A percentile compares a stretch with the other conserved stretches of the same genome.
Conservation (phyloP, 2,113 vertebrate species). For the Erythrolamprus reginae region DNA sequence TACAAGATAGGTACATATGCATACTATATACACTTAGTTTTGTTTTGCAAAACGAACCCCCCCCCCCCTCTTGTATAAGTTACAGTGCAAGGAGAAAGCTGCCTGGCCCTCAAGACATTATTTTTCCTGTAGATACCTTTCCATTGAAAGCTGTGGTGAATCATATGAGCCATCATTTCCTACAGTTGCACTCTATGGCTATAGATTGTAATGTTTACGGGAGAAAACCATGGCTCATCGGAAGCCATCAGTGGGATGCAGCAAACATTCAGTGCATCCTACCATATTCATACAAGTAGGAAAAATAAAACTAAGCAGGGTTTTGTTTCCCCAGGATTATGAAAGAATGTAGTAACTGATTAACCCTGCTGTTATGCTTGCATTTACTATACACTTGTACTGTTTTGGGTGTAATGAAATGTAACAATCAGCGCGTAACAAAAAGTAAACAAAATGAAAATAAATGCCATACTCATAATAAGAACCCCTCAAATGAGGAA, state of each 20-base stretch:
- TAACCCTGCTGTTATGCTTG: too few species aligned
- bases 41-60: not conserved
- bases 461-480: too few species aligned
- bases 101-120: not conserved
- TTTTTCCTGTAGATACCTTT: not conserved
- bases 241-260: not conserved
- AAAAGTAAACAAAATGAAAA: too few species aligned
- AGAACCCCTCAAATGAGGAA: too few species aligned
- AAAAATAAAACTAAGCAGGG: not conserved
- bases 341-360: not conserved
- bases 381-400: too few species aligned
- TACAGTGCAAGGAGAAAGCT: not conserved
- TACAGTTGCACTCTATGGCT: not conserved
- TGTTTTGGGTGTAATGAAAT: too few species aligned
- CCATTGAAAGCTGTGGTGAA: not conserved
- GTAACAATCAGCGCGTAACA: too few species aligned
- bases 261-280: not conserved
- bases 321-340: not conserved
- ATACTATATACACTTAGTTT: not conserved
- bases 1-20: too few species aligned
- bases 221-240: not conserved
- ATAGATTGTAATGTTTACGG: not conserved
- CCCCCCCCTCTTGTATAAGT: not conserved
- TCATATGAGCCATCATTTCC: not conserved
- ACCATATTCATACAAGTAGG: not conserved